Evolutionary conservation across 1,140 invertebrate species (phyloP), one percentile per base, ranked within the genome.

Genomic region (Drosophila ercepeae): DNA sequence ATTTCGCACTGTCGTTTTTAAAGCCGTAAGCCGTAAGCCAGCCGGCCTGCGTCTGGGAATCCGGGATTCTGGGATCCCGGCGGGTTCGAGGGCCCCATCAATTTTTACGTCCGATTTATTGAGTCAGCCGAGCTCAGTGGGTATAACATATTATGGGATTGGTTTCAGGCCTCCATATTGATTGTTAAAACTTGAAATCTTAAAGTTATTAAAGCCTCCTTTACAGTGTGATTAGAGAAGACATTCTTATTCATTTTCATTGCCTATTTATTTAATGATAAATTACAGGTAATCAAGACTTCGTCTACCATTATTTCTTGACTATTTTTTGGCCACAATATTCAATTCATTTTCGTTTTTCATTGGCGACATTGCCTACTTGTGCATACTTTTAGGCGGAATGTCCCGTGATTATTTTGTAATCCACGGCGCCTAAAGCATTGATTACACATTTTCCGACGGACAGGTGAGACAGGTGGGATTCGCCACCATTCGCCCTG

Each of bases 391-490:
- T 88, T 82, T 49, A 34, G 82, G 76, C 76, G 41, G 54, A 16
- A 36, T 54, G 44, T 21, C 48, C 46, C 46, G 52, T 55, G 69
- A 86, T 88, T 86, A 88, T 86, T 88, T 81, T 82, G 81, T 86
- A 86, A 88, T 77, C 63, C 82, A 49, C 41, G 23, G 51, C 77
- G 73, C 82, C 81, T 86, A 86, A 86, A 86, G 82, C 77, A 77
- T 86, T 77, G 77, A 81, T 75, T 81, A 81, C 82, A 67, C 69
- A 68, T 74, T 55, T 32, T 48, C 45, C 29, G 67, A 7, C 6
- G 36, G 36, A 53, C 58, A 51, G 70, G 59, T 41, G 67, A 48
- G 57, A 65, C 72, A 84, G 61, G 46, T 73, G 25, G 29, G 21
- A 39, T 11, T 14, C 18, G n/a, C 36, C 14, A 2, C n/a, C 18